A percentile compares a stretch with the other conserved stretches of the same genome.
phyloP scores from a whole-genome alignment of 2,888 invertebrate species.

The Acleris emargana region DNA sequence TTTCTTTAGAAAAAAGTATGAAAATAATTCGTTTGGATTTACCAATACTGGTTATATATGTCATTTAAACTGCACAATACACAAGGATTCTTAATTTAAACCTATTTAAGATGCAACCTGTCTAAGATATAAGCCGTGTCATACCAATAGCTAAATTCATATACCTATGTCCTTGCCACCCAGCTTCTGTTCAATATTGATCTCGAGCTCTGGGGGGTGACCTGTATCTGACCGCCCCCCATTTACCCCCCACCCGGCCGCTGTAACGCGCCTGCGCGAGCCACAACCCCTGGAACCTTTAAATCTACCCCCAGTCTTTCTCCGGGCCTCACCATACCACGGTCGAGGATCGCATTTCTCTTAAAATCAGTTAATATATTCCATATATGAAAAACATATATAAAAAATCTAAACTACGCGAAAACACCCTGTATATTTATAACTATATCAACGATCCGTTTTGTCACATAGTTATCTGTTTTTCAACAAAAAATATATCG shows the following conservation, averaged over 20 bases:
- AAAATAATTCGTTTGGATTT: too few relatives aligned
- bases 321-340: slow-evolving; percentile 47
- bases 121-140: too few relatives aligned
- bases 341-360: slow-evolving; percentile 42
- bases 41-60: too few relatives aligned
- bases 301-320: slow-evolving; percentile 55
- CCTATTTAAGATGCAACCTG: too few relatives aligned
- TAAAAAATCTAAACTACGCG: slow-evolving; percentile 54
- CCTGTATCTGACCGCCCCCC: slow-evolving; percentile 49
- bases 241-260: slow-evolving; percentile 60
- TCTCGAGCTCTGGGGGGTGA: slow-evolving; percentile 20
- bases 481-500: slow-evolving; percentile 78
- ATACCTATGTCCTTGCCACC: neutral
- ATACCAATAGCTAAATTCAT: neutral
- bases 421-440: slow-evolving; percentile 48
- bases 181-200: slow-evolving; percentile 26
- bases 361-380: slow-evolving; percentile 41
- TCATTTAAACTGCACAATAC: too few relatives aligned
- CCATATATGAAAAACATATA: slow-evolving; percentile 76
- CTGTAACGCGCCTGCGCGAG: slow-evolving; percentile 66
- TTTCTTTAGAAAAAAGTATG: too few relatives aligned
- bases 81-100: too few relatives aligned
- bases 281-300: slow-evolving; percentile 47
- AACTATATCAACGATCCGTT: slow-evolving; percentile 63
- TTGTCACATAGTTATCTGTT: slow-evolving; percentile 69